Base-by-base conservation (phyloP, 2,113 vertebrate species). In the Anguilla japonica region DNA sequence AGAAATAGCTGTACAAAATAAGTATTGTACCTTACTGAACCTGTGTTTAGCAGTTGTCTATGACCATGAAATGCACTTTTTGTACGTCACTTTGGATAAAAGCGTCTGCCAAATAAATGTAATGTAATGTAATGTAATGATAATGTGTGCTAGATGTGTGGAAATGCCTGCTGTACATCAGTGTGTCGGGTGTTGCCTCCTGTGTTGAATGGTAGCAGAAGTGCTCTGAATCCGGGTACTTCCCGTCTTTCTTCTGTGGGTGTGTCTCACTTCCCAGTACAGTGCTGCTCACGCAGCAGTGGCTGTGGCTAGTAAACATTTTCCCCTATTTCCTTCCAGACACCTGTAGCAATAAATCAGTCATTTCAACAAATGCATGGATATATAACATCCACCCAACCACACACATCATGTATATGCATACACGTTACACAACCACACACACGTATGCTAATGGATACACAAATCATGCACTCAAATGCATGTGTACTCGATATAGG, bases 181-280 rank as follows among this genome's bases (percentile, higher is more conserved):
- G 3, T 71, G 26, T n/a, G 63, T n/a, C 9, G 26, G n/a, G 26
- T 6, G n/a, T 75, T 34, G 26, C 9, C n/a, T 75, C 71, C 9
- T 29, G 71, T 75, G 71, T 34, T 75, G 71, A 75, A n/a, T 34
- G 26, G 71, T 34, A 75, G 26, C 26, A 75, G 29, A 34, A 75
- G 71, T 13, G 18, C 22, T 67, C 60, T 3, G 26, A 67, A 34
- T 75, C 26, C n/a, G 29, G 26, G 71, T 75, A 75, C 71, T 75
- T 75, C 71, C 71, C 26, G 26, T 75, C 71, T 75, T 75, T 75
- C 71, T 75, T 75, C 71, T 75, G 71, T 75, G 71, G 71, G 71
- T 75, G 71, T 75, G 71, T 75, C 71, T 75, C 9, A 34, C n/a
- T 75, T 75, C 71, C 71, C 71, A n/a, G n/a, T 75, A 9, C 26